Conservation (phyloP, 1,140 invertebrate genomes). For the Anoplolepis gracilipes region DNA sequence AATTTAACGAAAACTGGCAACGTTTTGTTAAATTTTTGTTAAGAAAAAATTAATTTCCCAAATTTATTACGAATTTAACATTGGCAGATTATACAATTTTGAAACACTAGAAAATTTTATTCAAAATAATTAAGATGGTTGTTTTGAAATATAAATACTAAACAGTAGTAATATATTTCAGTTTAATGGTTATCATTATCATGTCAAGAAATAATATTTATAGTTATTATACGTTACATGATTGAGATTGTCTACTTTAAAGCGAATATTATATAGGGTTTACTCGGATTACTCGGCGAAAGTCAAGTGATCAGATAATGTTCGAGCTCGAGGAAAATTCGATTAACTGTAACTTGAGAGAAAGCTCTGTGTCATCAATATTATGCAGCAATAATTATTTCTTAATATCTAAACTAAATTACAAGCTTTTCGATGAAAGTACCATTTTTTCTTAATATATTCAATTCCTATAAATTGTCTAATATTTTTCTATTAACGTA, state of each 20-base stretch:
- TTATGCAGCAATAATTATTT: neutral
- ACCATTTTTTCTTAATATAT: neutral
- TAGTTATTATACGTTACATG: neutral
- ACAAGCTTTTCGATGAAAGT: neutral
- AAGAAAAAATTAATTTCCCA: neutral
- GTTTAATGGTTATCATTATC: neutral
- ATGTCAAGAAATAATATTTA: slow-evolving; percentile 1
- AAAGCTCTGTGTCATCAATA: neutral
- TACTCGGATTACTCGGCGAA: neutral
- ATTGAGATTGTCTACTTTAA: neutral
- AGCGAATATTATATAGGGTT: slow-evolving; percentile 18
- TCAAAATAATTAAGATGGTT: neutral
- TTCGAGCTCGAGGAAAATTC: neutral
- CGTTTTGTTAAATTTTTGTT: neutral
- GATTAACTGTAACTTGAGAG: slow-evolving; percentile 11
- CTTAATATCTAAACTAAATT: neutral
- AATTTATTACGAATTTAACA: neutral
- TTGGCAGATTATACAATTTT: neutral
- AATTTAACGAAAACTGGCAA: neutral
- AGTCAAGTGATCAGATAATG: slow-evolving; percentile 1
- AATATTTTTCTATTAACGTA: neutral
- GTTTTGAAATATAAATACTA: neutral
- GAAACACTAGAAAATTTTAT: neutral
- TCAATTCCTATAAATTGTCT: neutral
- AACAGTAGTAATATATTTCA: neutral